Evolutionary conservation across 2,113 vertebrate species (phyloP).

Genomic region (human (Homo sapiens)): GRCh38 chr9:73340001-73340500

Average conservation of each 20-base stretch:
- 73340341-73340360: background rate
- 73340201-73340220: too few species aligned
- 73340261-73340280: slow-evolving; percentile 47
- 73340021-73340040: too few species aligned
- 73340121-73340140: too few species aligned
- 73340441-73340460: slow-evolving; percentile 64
- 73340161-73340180: too few species aligned
- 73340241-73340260: background rate
- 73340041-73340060: too few species aligned
- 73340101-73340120: too few species aligned
- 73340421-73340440: slow-evolving; percentile 56
- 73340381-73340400: slow-evolving; percentile 38
- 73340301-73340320: slow-evolving; percentile 35
- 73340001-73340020: too few species aligned
- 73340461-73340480: slow-evolving; percentile 55
- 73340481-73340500: slow-evolving; percentile 36
- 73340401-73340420: slow-evolving; percentile 40
- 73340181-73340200: too few species aligned
- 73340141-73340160: too few species aligned
- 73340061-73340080: too few species aligned
- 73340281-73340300: slow-evolving; percentile 4
- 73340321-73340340: background rate
- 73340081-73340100: too few species aligned
- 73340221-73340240: background rate
- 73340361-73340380: background rate